Evolutionary conservation across 2,888 invertebrate species (phyloP), one percentile per base, ranked within the genome.

Genomic region (Aphodius sticticus): DNA sequence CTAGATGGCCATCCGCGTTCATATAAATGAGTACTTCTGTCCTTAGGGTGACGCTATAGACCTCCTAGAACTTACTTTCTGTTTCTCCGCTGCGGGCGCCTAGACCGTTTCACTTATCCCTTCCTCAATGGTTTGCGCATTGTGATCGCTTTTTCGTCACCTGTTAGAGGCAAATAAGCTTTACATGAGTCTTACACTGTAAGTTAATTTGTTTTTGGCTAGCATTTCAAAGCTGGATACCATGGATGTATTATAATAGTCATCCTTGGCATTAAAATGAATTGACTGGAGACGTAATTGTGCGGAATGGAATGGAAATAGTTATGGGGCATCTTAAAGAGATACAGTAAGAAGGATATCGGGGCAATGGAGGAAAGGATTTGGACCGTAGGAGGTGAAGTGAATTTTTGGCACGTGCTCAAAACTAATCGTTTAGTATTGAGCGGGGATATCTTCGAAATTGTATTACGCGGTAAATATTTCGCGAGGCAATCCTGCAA

Each of bases 381-480:
- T 53, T 53, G 37, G 74, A 74, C 7, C 74, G 36, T 26, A 35
- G 35, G 74, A 74, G 53, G 53, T 74, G 37, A 74, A 74, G 74
- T 74, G 74, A 74, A 74, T 74, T 74, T 74, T 74, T 74, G 74
- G 74, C 35, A 74, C 74, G 74, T 74, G 74, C n/a, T 74, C 74
- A 74, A 74, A 74, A 74, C 35, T 74, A 74, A 74, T 74, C 74
- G 74, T 35, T 74, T n/a, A 37, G 74, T 74, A 74, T 74, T 74
- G 74, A 74, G 35, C 74, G 36, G 74, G 74, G 74, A 37, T 36
- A 74, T 74, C 74, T 35, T 37, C 79, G 82, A 81, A 78, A 81
- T 80, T 74, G 80, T 84, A 84, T 84, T 84, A 83, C 80, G 81
- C 81, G 81, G 84, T 85, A 85, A 85, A 85, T 85, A 85, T 85